Evolutionary conservation across 2,113 vertebrate species (phyloP).

Genomic region (Heloderma charlesbogerti): DNA sequence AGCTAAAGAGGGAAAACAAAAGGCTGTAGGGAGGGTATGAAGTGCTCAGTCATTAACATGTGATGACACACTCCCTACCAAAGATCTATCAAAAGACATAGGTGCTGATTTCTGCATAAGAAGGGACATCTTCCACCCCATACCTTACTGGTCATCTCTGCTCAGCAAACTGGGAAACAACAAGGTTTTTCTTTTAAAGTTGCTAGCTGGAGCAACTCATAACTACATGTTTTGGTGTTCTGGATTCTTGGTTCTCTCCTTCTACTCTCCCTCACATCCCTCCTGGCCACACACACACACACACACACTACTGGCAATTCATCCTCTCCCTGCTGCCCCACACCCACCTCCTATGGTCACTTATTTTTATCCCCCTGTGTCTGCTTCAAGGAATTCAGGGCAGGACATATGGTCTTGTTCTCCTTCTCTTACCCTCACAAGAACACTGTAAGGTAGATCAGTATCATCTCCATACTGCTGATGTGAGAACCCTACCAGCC

Average conservation of each 20-base stretch:
- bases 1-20: not conserved
- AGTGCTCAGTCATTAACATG: not conserved
- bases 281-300: too few species aligned
- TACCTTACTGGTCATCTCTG: not conserved
- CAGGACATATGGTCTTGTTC: not conserved
- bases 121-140: too few species aligned
- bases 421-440: not conserved
- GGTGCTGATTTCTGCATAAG: not conserved
- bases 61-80: not conserved
- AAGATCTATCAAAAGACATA: not conserved
- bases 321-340: not conserved
- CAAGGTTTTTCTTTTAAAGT: not conserved
- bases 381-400: not conserved
- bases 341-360: not conserved
- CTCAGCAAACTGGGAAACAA: not conserved
- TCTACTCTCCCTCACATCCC: not conserved
- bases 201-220: not conserved
- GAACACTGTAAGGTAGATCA: not conserved
- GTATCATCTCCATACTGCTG: not conserved
- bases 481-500: not conserved
- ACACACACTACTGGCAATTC: not conserved
- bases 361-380: not conserved
- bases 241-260: not conserved
- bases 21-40: not conserved
- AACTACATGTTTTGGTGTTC: not conserved